These are phyloP conservation scores for Erpetoichthys calabaricus DNA, from an alignment of 2,797 vertebrate genomes.

Conservation along the genomic window DNA sequence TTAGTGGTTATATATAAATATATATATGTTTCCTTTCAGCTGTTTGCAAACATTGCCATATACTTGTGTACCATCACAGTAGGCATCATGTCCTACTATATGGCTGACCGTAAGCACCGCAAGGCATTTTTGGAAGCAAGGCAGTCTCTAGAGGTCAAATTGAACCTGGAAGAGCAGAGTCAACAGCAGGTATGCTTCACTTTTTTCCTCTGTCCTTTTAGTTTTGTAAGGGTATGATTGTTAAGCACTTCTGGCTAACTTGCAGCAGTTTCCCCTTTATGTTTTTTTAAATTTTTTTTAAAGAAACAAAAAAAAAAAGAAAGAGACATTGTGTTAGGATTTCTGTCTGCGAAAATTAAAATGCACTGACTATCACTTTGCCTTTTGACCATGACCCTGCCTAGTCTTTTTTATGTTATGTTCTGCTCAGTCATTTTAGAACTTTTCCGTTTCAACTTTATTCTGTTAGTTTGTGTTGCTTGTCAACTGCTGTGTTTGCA, in stretches of 20 bases:
- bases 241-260: neutral
- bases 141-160: constrained; percentile 85
- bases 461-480: too few relatives aligned
- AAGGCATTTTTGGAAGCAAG: constrained; percentile 85
- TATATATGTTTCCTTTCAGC: constrained; percentile 36
- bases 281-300: neutral
- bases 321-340: too few relatives aligned
- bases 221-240: neutral
- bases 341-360: too few relatives aligned
- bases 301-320: neutral
- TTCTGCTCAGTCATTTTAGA: too few relatives aligned
- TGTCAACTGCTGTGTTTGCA: too few relatives aligned
- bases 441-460: too few relatives aligned
- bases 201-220: neutral
- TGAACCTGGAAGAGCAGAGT: constrained; percentile 86
- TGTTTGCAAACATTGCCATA: constrained; percentile 72
- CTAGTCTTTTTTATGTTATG: too few relatives aligned
- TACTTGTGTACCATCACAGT: constrained; percentile 67
- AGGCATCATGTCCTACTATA: constrained; percentile 81
- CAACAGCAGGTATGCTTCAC: constrained; percentile 72
- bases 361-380: too few relatives aligned
- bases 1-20: neutral
- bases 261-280: constrained; percentile 1
- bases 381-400: too few relatives aligned
- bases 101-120: constrained; percentile 88